phyloP scores from a whole-genome alignment of 2,113 vertebrate species.

The Conger conger region DNA sequence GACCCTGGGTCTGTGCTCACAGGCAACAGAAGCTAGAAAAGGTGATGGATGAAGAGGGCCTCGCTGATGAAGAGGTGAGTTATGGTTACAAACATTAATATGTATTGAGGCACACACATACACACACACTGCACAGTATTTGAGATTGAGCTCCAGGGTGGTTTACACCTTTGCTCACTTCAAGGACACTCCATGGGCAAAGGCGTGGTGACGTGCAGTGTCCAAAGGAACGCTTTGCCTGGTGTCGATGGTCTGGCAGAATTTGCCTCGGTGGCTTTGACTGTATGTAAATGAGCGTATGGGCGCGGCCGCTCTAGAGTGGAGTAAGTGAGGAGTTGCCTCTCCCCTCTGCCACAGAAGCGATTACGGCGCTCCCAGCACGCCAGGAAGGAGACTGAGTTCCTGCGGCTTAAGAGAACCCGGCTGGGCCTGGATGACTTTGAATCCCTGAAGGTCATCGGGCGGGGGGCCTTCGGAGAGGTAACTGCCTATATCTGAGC shows the following conservation, averaged over 20 bases:
- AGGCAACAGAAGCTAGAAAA: constrained; percentile 97
- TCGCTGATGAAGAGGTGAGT: constrained; percentile 93
- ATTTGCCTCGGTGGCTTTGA: not conserved
- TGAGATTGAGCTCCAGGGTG: not conserved
- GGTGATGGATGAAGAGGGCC: constrained; percentile 97
- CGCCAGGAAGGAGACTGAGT: constrained; percentile 79
- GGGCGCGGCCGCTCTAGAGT: not conserved
- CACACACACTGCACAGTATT: not conserved
- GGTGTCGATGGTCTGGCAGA: not conserved
- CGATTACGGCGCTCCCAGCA: constrained; percentile 75
- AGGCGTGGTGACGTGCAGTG: not conserved
- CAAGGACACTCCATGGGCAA: too few relatives aligned
- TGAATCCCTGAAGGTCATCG: constrained; percentile 82
- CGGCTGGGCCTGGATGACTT: constrained; percentile 81
- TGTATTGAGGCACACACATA: not conserved
- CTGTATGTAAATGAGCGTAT: not conserved
- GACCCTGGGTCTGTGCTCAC: constrained; percentile 30
- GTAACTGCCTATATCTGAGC: constrained; percentile 45
- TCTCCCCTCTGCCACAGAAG: constrained; percentile 61
- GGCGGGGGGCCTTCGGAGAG: constrained; percentile 83
- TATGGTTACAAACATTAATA: not conserved
- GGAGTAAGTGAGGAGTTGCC: not conserved
- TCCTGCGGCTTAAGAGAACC: constrained; percentile 80
- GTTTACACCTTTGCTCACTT: too few relatives aligned
- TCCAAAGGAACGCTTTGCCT: not conserved